These are phyloP conservation scores for Desoria tigrina DNA, from an alignment of 2,888 invertebrate species.

Conservation along the genomic window DNA sequence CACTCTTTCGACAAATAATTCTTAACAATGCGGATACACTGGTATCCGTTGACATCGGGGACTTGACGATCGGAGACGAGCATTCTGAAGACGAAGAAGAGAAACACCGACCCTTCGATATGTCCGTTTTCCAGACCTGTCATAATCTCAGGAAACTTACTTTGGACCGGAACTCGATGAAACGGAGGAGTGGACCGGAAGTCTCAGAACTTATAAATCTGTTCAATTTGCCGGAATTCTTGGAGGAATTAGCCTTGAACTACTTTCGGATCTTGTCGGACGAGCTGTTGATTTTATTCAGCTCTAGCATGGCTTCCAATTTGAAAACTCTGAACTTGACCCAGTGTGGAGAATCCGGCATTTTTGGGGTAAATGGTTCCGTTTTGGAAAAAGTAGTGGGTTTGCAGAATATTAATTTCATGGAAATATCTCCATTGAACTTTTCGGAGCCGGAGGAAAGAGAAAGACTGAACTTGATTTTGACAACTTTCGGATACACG, in stretches of 20 bases:
- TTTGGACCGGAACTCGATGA: slow-evolving; percentile 41
- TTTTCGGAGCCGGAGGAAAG: slow-evolving; percentile 30
- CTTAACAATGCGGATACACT: slow-evolving; percentile 32
- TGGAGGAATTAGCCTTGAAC: slow-evolving; percentile 47
- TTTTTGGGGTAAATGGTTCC: slow-evolving; percentile 45
- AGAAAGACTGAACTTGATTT: slow-evolving; percentile 43
- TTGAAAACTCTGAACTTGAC: slow-evolving; percentile 39
- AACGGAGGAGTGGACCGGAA: slow-evolving; percentile 19
- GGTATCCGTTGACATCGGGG: slow-evolving; percentile 44
- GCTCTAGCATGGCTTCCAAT: slow-evolving; percentile 14
- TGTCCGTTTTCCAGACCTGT: slow-evolving; percentile 36
- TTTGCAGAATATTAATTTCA: slow-evolving; percentile 36
- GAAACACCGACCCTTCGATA: slow-evolving; percentile 34
- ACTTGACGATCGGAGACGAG: slow-evolving; percentile 40
- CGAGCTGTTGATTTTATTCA: slow-evolving; percentile 42
- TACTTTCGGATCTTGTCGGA: slow-evolving; percentile 46
- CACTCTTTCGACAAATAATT: slow-evolving; percentile 37
- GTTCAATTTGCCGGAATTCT: slow-evolving; percentile 35
- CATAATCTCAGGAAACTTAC: slow-evolving; percentile 37
- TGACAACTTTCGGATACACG: slow-evolving; percentile 45
- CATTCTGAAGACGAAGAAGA: slow-evolving; percentile 38
- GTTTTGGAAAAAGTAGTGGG: slow-evolving; percentile 44
- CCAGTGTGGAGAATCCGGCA: slow-evolving; percentile 40
- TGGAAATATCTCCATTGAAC: slow-evolving; percentile 47
- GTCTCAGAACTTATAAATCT: slow-evolving; percentile 46